phyloP scores from a whole-genome alignment of 2,888 invertebrate genomes.

The Brachypalpus laphriformis region DNA sequence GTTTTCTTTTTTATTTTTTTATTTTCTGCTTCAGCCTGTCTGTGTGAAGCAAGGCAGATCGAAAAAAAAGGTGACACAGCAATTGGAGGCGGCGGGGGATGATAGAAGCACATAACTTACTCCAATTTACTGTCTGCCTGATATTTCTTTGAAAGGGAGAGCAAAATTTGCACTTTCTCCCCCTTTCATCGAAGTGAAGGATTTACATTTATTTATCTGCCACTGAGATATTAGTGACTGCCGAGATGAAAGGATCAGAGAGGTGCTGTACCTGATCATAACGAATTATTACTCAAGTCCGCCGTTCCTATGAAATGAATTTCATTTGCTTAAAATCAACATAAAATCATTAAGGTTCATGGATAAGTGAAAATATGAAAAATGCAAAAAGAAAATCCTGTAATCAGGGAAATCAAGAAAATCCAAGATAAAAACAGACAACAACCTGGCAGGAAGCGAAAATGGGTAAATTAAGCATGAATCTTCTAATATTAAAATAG shows the following conservation, averaged over 20 bases:
- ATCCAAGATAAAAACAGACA: neutral
- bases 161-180: constrained; percentile 16
- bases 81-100: neutral
- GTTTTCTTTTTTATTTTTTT: constrained; percentile 14
- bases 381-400: constrained; percentile 33
- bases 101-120: constrained; percentile 45
- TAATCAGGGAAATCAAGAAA: constrained; percentile 58
- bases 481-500: constrained; percentile 24
- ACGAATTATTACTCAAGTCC: constrained; percentile 21
- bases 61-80: constrained; percentile 38
- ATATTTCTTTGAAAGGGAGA: constrained; percentile 1
- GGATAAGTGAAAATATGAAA: constrained; percentile 41
- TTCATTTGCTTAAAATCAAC: constrained; percentile 63
- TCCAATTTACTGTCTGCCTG: constrained; percentile 49
- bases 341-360: constrained; percentile 48
- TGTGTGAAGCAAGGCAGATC: constrained; percentile 22
- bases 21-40: constrained; percentile 11
- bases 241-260: neutral
- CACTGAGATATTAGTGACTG: constrained; percentile 57
- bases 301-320: constrained; percentile 31
- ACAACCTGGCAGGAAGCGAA: constrained; percentile 5
- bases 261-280: neutral
- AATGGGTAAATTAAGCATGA: constrained; percentile 48
- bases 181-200: constrained; percentile 5
- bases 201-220: constrained; percentile 52